Base-by-base conservation (phyloP, 2,113 vertebrate species). In the Zosterops pallidus region DNA sequence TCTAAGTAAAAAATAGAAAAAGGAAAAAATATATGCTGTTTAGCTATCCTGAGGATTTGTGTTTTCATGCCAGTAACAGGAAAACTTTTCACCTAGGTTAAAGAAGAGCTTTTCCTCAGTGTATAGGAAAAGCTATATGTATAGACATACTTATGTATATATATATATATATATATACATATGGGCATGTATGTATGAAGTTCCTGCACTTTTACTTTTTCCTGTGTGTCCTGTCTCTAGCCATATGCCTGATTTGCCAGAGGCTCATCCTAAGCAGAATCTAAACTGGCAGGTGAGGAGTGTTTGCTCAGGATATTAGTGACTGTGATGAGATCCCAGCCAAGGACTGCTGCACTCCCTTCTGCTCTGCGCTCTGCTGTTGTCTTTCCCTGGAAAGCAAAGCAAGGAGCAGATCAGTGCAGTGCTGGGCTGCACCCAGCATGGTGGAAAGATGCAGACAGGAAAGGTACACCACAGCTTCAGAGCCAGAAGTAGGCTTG, bases 401-500 rank as follows among this genome's bases (percentile, higher is more conserved):
- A 88, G 42, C 33, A 29, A 6, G 33, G 59, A 47, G 17, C 33
- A 20, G 72, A n/a, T 22, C 9, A 20, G 4, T 6, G 49, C 20
- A 25, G n/a, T 2, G 60, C 50, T 28, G 24, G 65, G 29, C 55
- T 74, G 19, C 39, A 47, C 29, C 20, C 57, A n/a, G 2, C 3
- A 0, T 0, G 0, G 31, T 1, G 0, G 0, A 0, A 50, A 14
- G 49, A 6, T 25, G 7, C 12, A 11, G n/a, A 14, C 0, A 50
- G 33, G 55, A 89, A 72, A 59, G 39, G 11, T 12, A 23, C 16
- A 16, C 6, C 1, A 1, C 50, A 53, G n/a, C 42, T 81, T 52
- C 55, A 28, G 33, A 25, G 11, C 25, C 55, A 57, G 55, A n/a
- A 55, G 35, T 4, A 29, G 44, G 46, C 26, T 47, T 67, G 17